These are phyloP conservation scores for Tenthredo mesomela DNA, from an alignment of 2,888 invertebrate species.

Conservation along the genomic window DNA sequence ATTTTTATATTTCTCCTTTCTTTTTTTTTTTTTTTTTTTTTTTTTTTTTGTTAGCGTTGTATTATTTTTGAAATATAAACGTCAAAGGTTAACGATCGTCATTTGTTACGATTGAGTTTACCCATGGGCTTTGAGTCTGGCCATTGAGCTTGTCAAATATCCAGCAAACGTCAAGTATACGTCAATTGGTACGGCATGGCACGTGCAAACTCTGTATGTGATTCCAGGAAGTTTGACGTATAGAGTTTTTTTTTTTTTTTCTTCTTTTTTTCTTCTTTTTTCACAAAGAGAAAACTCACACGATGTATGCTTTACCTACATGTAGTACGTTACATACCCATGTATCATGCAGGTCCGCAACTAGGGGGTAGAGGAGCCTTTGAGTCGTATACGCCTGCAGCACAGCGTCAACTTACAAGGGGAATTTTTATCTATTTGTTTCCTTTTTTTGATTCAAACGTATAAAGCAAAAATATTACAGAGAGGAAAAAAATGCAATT, in stretches of 20 bases:
- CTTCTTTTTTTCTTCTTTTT: not conserved
- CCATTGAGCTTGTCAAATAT: conserved; percentile 38
- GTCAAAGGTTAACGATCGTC: conserved; percentile 38
- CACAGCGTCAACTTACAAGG: not conserved
- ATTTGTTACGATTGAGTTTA: conserved; percentile 24
- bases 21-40: not conserved
- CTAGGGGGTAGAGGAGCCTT: not conserved
- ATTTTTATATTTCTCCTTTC: not conserved
- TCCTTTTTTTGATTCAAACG: not conserved
- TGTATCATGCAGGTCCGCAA: not conserved
- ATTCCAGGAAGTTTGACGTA: conserved; percentile 19
- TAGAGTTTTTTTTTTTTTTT: not conserved
- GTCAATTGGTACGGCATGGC: conserved; percentile 37
- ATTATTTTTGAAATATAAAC: conserved; percentile 10
- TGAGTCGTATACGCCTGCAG: not conserved
- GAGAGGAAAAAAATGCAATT: not conserved
- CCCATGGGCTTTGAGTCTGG: conserved; percentile 13
- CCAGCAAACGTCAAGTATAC: conserved; percentile 34
- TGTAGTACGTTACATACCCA: not conserved
- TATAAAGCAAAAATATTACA: not conserved
- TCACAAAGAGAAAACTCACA: not conserved
- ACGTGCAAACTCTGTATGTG: conserved; percentile 4
- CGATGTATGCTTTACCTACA: not conserved
- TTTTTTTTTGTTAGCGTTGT: not conserved
- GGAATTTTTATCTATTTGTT: not conserved